phyloP scores from a whole-genome alignment of 2,888 invertebrate genomes.

The Resseliella maxima region DNA sequence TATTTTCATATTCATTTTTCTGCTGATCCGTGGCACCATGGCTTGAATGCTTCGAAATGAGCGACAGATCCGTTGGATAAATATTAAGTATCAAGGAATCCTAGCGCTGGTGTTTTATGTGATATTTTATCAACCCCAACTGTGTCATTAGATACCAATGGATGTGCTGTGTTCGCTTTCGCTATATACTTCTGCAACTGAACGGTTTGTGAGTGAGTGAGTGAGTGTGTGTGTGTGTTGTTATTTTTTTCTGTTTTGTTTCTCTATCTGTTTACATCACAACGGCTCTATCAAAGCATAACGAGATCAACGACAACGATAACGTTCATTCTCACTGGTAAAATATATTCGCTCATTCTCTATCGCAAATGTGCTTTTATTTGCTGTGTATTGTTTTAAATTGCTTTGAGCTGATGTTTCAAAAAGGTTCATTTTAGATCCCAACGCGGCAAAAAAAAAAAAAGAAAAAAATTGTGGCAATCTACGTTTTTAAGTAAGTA shows the following conservation, averaged over 20 bases:
- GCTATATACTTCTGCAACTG: not conserved
- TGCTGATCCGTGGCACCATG: not conserved
- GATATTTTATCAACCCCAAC: constrained; percentile 52
- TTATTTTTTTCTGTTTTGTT: too few species aligned
- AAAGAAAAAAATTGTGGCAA: not conserved
- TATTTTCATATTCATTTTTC: not conserved
- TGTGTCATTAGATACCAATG: constrained; percentile 44
- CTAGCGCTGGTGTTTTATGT: not conserved
- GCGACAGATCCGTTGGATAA: constrained; percentile 11
- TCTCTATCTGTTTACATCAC: too few species aligned
- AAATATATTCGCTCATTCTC: not conserved
- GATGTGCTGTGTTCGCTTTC: not conserved
- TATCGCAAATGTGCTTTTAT: constrained; percentile 22
- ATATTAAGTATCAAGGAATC: not conserved
- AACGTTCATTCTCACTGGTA: not conserved
- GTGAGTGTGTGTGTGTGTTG: too few species aligned
- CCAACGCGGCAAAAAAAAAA: not conserved
- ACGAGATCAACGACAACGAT: constrained; percentile 16
- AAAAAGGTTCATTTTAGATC: not conserved
- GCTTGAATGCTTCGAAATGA: not conserved
- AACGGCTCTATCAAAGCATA: constrained; percentile 28
- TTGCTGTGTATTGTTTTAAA: constrained; percentile 54
- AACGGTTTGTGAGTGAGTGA: too few species aligned
- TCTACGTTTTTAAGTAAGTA: not conserved
- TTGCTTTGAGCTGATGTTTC: constrained; percentile 20